Evolutionary conservation across 2,113 vertebrate genomes (phyloP).

Genomic region (Fregata magnificens): DNA sequence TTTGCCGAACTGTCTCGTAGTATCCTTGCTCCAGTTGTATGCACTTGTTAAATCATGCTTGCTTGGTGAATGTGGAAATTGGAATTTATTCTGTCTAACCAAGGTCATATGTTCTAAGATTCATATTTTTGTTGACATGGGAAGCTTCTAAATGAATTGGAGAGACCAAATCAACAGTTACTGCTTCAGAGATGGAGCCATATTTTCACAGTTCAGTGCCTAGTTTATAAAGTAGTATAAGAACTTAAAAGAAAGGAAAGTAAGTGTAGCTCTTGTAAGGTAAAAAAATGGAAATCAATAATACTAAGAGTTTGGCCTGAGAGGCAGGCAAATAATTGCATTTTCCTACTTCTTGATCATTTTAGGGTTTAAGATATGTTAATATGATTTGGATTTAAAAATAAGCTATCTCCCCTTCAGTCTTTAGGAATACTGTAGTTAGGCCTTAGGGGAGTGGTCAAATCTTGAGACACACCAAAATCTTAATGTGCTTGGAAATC

Average conservation of each 20-base stretch:
- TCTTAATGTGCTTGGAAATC: neutral
- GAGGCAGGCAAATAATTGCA: neutral
- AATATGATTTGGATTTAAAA: neutral
- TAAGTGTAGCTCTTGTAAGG: neutral
- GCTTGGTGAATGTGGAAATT: neutral
- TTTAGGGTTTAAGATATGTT: neutral
- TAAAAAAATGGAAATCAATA: neutral
- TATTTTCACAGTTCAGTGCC: neutral
- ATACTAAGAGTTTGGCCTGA: neutral
- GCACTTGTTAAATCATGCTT: neutral
- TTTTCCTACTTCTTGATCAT: neutral
- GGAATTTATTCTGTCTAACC: neutral
- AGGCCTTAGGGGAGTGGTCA: neutral
- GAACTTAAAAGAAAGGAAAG: neutral
- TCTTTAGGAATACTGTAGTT: neutral
- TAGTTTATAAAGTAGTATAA: neutral
- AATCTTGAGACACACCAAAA: neutral
- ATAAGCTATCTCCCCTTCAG: neutral
- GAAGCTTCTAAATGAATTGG: neutral
- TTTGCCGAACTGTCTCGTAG: neutral
- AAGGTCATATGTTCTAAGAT: neutral
- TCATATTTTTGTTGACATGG: neutral
- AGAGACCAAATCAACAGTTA: neutral
- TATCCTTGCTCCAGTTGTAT: neutral
- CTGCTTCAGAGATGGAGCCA: neutral